phyloP scores from a whole-genome alignment of 2,888 invertebrate species.

The Drosophila falleni region DNA sequence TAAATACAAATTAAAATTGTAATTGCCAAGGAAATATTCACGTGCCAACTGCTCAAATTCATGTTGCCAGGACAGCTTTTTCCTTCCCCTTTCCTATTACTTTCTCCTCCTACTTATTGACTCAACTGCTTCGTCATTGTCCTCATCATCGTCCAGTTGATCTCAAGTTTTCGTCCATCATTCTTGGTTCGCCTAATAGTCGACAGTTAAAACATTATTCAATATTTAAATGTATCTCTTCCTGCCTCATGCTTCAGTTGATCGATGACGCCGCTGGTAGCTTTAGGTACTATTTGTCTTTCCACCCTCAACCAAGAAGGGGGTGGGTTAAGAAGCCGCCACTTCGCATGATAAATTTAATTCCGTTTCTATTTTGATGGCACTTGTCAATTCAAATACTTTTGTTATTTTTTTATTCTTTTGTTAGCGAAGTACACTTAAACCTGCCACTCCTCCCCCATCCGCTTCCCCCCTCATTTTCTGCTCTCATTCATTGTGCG shows the following conservation, averaged over 20 bases:
- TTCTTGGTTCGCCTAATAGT: conserved; percentile 4
- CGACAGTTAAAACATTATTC: conserved; percentile 64
- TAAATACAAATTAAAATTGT: conserved; percentile 70
- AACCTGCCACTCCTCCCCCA: conserved; percentile 51
- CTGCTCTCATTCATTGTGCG: conserved; percentile 41
- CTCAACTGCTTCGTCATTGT: conserved; percentile 10
- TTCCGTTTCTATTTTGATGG: conserved; percentile 82
- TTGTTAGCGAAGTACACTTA: conserved; percentile 66
- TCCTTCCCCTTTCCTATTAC: not conserved
- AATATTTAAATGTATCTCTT: conserved; percentile 70
- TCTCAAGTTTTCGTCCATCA: conserved; percentile 46
- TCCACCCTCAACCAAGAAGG: conserved; percentile 40
- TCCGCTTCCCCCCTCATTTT: conserved; percentile 4
- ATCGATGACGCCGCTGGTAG: conserved; percentile 71
- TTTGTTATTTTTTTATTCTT: conserved; percentile 65
- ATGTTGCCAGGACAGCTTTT: conserved; percentile 29
- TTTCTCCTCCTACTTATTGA: not conserved
- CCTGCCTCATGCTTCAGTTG: conserved; percentile 68
- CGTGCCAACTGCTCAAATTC: conserved; percentile 24
- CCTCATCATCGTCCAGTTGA: conserved; percentile 42
- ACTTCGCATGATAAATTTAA: conserved; percentile 81
- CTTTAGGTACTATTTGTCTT: conserved; percentile 19
- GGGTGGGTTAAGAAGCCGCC: conserved; percentile 36
- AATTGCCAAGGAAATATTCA: conserved; percentile 48
- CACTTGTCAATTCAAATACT: conserved; percentile 82